Conservation (phyloP, 23 tunicate genomes). For the Oikopleura dioica region DNA sequence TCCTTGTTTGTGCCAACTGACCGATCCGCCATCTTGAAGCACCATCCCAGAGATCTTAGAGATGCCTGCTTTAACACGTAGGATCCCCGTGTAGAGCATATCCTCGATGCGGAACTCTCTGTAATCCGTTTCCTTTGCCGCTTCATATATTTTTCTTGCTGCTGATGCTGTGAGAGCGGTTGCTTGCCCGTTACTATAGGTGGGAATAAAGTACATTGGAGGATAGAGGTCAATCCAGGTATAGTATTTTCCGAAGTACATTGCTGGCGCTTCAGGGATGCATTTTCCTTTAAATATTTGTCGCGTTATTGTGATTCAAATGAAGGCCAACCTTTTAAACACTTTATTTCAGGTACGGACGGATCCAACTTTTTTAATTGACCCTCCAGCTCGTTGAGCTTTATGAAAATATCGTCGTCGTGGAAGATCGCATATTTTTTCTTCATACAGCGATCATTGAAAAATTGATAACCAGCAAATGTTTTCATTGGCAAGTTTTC, state of each 20-base stretch:
- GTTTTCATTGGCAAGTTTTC: slow-evolving; percentile 11
- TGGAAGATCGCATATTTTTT: not conserved
- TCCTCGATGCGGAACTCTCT: not conserved
- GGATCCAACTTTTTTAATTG: not conserved
- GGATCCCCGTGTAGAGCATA: slow-evolving; percentile 9
- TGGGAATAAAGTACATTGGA: slow-evolving; percentile 1
- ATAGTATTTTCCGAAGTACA: not conserved
- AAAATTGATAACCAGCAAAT: slow-evolving; percentile 13
- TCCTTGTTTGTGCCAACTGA: too few species aligned
- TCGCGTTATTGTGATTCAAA: too few species aligned
- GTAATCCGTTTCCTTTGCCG: not conserved
- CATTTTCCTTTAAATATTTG: slow-evolving; percentile 2
- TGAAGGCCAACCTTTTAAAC: not conserved
- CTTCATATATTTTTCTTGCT: not conserved
- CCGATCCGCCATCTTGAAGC: too few species aligned
- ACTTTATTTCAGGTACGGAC: not conserved
- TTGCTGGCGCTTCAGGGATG: slow-evolving; percentile 8
- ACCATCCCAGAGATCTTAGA: not conserved
- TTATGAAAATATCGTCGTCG: slow-evolving; percentile 7
- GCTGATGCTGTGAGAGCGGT: slow-evolving; percentile 3
- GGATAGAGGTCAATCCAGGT: slow-evolving; percentile 8
- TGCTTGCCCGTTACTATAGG: not conserved
- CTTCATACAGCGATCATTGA: not conserved
- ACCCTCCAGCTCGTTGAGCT: not conserved
- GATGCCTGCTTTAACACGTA: not conserved